Conservation (phyloP, 2,888 invertebrate genomes). For the Nesidiocoris tenuis region DNA sequence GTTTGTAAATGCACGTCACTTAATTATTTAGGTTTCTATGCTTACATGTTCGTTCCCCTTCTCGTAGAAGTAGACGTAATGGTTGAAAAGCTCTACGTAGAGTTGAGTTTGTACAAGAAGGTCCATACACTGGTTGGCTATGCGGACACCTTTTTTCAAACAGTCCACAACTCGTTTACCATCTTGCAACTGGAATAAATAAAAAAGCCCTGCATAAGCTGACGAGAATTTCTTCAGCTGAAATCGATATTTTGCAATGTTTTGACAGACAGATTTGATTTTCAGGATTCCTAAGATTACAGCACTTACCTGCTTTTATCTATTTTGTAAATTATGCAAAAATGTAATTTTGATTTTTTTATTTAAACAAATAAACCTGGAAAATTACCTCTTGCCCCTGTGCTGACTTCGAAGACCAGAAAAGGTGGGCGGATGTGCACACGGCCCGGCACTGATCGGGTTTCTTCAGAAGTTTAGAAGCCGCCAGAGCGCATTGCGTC, state of each 20-base stretch:
- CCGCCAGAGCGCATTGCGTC: conserved; percentile 93
- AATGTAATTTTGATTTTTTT: too few species aligned
- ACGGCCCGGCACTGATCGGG: conserved; percentile 97
- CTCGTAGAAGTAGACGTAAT: conserved; percentile 90
- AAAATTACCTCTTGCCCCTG: conserved; percentile 58
- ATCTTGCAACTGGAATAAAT: conserved; percentile 69
- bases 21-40: too few species aligned
- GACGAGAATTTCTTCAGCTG: too few species aligned
- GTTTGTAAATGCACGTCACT: too few species aligned
- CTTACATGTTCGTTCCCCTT: conserved; percentile 72
- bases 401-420: conserved; percentile 84
- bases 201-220: background rate
- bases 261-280: too few species aligned
- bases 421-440: conserved; percentile 89
- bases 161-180: conserved; percentile 91
- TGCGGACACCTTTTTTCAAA: conserved; percentile 89
- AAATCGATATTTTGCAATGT: too few species aligned
- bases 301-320: too few species aligned
- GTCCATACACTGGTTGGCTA: conserved; percentile 98
- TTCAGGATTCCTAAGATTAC: too few species aligned
- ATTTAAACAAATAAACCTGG: too few species aligned
- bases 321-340: too few species aligned
- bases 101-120: conserved; percentile 93
- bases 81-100: conserved; percentile 89
- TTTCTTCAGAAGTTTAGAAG: conserved; percentile 93